phyloP scores from a whole-genome alignment of 92 coral and sea anemone genomes.

The Actinostola sp. region DNA sequence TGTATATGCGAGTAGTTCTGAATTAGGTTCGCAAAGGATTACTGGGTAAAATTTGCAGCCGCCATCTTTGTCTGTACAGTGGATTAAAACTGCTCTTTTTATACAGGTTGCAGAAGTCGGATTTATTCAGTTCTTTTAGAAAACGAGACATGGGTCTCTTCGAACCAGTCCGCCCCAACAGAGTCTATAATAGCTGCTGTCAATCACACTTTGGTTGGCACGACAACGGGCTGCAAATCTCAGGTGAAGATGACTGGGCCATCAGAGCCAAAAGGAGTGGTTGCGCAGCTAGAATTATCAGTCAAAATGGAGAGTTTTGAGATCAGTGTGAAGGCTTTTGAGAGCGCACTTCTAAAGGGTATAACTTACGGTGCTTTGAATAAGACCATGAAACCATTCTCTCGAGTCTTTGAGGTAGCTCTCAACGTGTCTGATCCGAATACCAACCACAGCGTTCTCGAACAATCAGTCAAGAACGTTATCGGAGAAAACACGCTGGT shows the following conservation, averaged over 20 bases:
- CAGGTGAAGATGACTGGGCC: neutral
- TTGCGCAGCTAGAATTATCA: neutral
- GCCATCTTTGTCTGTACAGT: too few relatives aligned
- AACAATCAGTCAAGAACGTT: neutral
- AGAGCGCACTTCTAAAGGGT: conserved; percentile 12
- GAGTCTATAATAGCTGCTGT: neutral
- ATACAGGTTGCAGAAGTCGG: neutral
- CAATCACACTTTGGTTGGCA: neutral
- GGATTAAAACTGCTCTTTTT: too few relatives aligned
- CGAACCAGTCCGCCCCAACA: neutral
- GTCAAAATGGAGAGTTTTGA: neutral
- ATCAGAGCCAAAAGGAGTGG: neutral
- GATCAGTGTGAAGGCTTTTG: neutral
- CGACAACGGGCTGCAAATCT: neutral
- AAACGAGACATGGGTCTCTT: neutral
- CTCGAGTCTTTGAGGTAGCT: conserved; percentile 23
- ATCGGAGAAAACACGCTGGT: neutral
- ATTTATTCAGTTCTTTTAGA: neutral
- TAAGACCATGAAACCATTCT: conserved; percentile 2
- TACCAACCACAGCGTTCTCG: neutral
- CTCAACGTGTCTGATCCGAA: conserved; percentile 16
- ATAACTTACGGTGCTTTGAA: neutral
- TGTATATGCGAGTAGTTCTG: too few relatives aligned
- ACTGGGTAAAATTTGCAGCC: too few relatives aligned
- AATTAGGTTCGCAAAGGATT: too few relatives aligned